Evolutionary conservation across 2,113 vertebrate genomes (phyloP).

Genomic region (Herpailurus yagouaroundi): DNA sequence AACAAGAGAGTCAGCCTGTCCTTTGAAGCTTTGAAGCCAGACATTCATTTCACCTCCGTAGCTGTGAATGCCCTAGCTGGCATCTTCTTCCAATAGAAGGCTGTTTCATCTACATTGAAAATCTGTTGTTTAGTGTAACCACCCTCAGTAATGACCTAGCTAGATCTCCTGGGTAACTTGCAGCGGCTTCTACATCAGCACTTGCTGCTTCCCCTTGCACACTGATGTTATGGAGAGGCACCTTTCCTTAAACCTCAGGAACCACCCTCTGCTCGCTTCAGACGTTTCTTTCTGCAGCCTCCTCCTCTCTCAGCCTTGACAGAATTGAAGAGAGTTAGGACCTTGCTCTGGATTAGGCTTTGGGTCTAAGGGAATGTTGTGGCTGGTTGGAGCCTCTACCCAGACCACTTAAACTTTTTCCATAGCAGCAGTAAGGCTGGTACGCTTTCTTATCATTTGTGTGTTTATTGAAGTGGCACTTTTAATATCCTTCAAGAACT

Average conservation of each 20-base stretch:
- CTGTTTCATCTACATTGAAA: neutral
- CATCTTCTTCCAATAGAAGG: neutral
- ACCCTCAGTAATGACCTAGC: neutral
- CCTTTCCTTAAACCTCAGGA: neutral
- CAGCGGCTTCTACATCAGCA: neutral
- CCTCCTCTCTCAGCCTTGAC: neutral
- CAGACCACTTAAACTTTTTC: neutral
- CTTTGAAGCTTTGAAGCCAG: neutral
- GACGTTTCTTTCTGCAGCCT: neutral
- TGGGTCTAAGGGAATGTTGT: neutral
- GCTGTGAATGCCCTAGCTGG: neutral
- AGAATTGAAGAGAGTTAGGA: neutral
- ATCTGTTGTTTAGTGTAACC: neutral
- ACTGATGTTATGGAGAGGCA: neutral
- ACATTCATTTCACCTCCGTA: neutral
- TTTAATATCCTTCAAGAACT: neutral
- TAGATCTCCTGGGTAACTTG: neutral
- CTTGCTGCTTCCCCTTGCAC: neutral
- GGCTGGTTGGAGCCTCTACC: neutral
- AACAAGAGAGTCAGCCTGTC: neutral
- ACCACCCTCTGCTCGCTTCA: neutral
- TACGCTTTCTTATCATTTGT: neutral
- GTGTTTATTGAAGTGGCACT: neutral
- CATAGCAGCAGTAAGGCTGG: neutral
- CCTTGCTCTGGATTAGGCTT: neutral